Evolutionary conservation across 2,113 vertebrate species (phyloP).

Genomic region (Takifugu flavidus): DNA sequence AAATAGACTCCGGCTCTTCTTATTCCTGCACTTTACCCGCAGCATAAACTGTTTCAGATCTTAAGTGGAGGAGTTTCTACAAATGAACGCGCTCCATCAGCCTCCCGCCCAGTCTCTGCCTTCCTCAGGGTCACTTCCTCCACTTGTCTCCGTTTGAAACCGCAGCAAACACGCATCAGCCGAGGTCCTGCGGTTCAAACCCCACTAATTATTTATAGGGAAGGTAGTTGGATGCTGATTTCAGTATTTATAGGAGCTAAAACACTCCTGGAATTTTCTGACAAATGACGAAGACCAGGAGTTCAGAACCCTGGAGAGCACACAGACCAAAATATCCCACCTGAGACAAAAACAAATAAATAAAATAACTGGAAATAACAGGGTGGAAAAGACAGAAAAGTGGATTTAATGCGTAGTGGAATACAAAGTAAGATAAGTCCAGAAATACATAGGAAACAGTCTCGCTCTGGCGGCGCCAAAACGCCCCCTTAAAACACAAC

Average conservation of each 20-base stretch:
- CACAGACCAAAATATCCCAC: background rate
- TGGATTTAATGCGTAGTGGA: too few relatives aligned
- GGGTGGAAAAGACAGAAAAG: too few relatives aligned
- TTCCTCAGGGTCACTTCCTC: background rate
- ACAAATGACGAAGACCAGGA: slow-evolving; percentile 17
- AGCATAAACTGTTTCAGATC: slow-evolving; percentile 3
- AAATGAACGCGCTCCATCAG: background rate
- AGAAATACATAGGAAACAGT: background rate
- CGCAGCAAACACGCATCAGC: slow-evolving; percentile 2
- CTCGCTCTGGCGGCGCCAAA: too few relatives aligned
- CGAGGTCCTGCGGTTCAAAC: background rate
- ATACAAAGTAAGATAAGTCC: background rate
- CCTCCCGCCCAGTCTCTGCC: background rate
- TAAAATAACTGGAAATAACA: background rate
- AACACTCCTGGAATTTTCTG: slow-evolving; percentile 2
- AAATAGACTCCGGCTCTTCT: slow-evolving; percentile 12
- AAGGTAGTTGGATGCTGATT: background rate
- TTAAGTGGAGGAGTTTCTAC: too few relatives aligned
- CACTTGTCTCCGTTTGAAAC: slow-evolving; percentile 8
- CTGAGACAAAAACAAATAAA: background rate
- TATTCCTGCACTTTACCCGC: background rate
- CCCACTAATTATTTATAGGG: slow-evolving; percentile 37
- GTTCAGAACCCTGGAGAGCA: slow-evolving; percentile 51
- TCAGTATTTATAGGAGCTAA: too few relatives aligned
- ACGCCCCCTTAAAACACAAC: background rate